A percentile compares a stretch with the other conserved stretches of the same genome.
Conservation (phyloP, 92 coral and sea anemone species). For the Epizoanthus fatuus region DNA sequence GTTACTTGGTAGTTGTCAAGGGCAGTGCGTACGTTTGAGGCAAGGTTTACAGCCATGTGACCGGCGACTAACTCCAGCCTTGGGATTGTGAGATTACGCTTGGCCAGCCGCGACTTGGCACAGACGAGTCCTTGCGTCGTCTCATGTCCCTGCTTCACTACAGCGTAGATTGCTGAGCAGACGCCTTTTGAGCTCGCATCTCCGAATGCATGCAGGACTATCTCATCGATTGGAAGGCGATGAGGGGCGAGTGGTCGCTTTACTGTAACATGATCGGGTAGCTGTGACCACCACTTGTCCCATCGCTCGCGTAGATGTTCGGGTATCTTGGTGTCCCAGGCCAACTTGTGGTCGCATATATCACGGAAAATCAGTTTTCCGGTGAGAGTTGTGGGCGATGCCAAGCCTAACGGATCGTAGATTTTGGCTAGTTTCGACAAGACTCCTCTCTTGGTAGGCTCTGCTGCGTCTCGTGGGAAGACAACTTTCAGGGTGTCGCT, state of each 20-base stretch:
- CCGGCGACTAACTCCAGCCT: constrained; percentile 60
- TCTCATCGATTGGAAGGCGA: neutral
- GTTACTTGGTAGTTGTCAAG: constrained; percentile 7
- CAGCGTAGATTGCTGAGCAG: constrained; percentile 53
- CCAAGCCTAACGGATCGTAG: constrained; percentile 24
- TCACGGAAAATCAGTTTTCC: constrained; percentile 14
- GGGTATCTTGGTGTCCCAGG: constrained; percentile 35
- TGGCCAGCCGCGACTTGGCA: constrained; percentile 62
- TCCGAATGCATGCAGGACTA: constrained; percentile 34
- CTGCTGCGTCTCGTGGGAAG: neutral
- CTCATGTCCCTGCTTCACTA: constrained; percentile 37
- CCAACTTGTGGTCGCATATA: neutral
- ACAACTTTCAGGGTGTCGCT: neutral
- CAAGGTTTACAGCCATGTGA: constrained; percentile 66
- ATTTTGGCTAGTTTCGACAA: constrained; percentile 3
- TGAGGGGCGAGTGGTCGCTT: constrained; percentile 14
- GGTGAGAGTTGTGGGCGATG: neutral
- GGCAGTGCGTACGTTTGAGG: constrained; percentile 37
- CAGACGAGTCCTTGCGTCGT: constrained; percentile 47
- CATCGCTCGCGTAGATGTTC: constrained; percentile 13
- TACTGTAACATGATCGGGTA: neutral
- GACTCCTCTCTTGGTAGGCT: neutral
- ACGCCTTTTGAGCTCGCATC: constrained; percentile 40
- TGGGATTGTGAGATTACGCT: constrained; percentile 53
- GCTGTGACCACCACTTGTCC: constrained; percentile 13